Evolutionary conservation across 2,888 invertebrate species (phyloP).

Genomic region (Hanleya hanleyi): DNA sequence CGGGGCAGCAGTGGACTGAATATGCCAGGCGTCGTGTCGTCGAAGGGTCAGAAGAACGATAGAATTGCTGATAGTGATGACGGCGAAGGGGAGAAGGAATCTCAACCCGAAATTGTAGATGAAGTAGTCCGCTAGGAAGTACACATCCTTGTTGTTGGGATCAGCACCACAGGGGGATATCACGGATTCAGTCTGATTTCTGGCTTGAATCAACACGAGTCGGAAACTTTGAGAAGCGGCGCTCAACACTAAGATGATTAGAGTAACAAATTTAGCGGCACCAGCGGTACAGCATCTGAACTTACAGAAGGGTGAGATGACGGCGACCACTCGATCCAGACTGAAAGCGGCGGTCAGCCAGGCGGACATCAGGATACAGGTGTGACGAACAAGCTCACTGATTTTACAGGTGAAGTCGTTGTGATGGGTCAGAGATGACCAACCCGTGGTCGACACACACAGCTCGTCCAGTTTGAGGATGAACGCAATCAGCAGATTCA

Average conservation of each 20-base stretch:
- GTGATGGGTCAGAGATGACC: not conserved
- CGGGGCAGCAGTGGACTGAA: not conserved
- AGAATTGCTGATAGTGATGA: not conserved
- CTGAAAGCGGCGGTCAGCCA: slow-evolving; percentile 4
- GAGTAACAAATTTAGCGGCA: not conserved
- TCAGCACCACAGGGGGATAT: not conserved
- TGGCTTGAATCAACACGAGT: not conserved
- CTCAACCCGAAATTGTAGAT: slow-evolving; percentile 2
- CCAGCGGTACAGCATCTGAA: not conserved
- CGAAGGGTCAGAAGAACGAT: not conserved
- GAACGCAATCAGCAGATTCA: not conserved
- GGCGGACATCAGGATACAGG: not conserved
- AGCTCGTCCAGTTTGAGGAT: not conserved
- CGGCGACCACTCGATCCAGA: not conserved
- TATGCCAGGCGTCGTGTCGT: not conserved
- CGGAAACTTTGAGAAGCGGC: not conserved
- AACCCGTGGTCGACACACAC: not conserved
- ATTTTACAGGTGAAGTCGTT: slow-evolving; percentile 1
- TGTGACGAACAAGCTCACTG: slow-evolving; percentile 1
- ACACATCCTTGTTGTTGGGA: not conserved
- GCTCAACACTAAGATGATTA: not conserved
- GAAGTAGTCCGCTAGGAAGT: not conserved
- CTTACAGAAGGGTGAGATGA: not conserved
- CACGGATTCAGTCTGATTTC: too few species aligned
- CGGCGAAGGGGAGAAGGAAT: not conserved